phyloP scores from a whole-genome alignment of 2,113 vertebrate genomes.

The Edolisoma coerulescens region DNA sequence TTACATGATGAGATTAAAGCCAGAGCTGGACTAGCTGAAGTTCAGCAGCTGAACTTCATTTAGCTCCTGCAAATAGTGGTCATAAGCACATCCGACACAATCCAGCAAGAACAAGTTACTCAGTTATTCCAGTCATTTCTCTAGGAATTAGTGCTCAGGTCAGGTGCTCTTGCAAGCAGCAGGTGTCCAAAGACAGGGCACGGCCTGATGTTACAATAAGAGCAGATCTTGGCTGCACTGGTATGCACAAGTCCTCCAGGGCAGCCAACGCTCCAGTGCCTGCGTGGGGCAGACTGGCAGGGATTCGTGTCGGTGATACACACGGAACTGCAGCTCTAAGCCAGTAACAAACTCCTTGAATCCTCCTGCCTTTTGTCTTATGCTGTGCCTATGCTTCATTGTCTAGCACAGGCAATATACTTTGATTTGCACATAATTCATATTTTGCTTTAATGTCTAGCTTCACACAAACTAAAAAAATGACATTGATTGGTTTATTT shows the following conservation, averaged over 20 bases:
- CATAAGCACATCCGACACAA: background rate
- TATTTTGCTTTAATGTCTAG: background rate
- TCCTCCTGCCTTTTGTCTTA: background rate
- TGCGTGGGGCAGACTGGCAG: background rate
- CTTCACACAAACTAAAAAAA: background rate
- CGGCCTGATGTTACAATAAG: background rate
- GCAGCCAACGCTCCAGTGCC: background rate
- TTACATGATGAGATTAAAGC: background rate
- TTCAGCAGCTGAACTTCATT: background rate
- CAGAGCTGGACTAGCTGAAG: background rate
- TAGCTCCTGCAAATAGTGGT: background rate
- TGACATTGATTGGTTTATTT: background rate
- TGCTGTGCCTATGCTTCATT: background rate
- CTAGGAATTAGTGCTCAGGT: background rate
- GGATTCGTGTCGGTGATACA: background rate
- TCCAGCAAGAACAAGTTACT: background rate
- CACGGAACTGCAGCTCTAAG: background rate
- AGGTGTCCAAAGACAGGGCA: background rate
- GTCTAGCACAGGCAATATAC: background rate
- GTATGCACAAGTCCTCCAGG: background rate
- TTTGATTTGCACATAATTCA: background rate
- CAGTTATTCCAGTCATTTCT: background rate
- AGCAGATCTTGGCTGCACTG: background rate
- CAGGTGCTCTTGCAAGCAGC: background rate
- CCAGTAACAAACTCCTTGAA: background rate